A percentile compares a stretch with the other conserved stretches of the same genome.
These are phyloP conservation scores for Platycercus adscitus DNA, from an alignment of 2,113 vertebrate species.

Conservation along the genomic window DNA sequence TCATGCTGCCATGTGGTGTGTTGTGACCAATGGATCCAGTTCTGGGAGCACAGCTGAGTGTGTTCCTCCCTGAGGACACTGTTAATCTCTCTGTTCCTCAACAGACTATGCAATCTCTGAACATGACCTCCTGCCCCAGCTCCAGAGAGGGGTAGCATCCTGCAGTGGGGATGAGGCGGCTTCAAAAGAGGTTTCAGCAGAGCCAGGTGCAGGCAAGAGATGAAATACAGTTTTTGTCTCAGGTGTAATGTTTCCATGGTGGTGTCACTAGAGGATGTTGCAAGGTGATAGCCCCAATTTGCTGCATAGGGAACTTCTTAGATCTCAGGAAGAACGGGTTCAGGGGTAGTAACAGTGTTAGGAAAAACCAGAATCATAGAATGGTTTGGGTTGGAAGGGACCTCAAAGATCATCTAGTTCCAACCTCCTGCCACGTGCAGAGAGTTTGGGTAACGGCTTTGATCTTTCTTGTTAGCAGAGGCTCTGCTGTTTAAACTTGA, in stretches of 20 bases:
- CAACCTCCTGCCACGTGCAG: not conserved
- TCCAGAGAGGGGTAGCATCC: constrained; percentile 48
- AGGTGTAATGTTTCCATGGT: fast-evolving
- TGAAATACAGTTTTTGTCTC: not conserved
- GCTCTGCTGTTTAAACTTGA: not conserved
- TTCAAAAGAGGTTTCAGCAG: not conserved
- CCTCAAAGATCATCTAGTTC: not conserved
- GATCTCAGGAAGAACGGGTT: not conserved
- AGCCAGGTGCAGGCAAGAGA: not conserved
- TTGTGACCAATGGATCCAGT: not conserved
- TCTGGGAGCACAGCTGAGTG: not conserved
- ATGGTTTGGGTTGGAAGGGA: not conserved
- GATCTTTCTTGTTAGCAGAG: not conserved
- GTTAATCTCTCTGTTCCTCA: not conserved
- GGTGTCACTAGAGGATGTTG: not conserved
- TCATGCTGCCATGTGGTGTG: fast-evolving
- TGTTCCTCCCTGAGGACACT: not conserved
- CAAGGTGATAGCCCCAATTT: not conserved
- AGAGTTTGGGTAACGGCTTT: not conserved
- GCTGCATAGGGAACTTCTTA: fast-evolving
- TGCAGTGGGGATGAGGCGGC: not conserved
- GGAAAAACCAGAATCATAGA: not conserved
- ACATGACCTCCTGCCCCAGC: constrained; percentile 70
- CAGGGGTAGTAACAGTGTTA: not conserved
- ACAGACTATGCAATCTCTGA: constrained; percentile 69